These are phyloP conservation scores for Nezara viridula DNA, from an alignment of 2,888 invertebrate genomes.

Conservation along the genomic window DNA sequence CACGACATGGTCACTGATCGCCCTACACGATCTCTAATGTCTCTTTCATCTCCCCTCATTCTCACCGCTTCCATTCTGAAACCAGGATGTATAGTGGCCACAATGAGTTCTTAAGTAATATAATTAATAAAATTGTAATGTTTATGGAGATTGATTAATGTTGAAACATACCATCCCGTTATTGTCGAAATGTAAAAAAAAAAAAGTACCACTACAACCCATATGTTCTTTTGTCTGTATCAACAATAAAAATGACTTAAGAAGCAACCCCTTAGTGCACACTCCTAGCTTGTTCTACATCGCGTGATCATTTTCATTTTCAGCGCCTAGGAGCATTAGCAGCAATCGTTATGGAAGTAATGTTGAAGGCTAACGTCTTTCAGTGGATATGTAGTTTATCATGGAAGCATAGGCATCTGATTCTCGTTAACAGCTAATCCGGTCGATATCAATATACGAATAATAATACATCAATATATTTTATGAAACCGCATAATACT, in stretches of 20 bases:
- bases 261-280: background rate
- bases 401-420: background rate
- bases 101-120: no score
- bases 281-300: background rate
- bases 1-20: conserved; percentile 22
- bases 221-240: no score
- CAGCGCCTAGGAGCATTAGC: background rate
- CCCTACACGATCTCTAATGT: conserved; percentile 19
- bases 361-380: background rate
- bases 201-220: no score
- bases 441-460: background rate
- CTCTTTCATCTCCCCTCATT: background rate
- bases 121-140: no score
- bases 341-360: background rate
- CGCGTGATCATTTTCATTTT: background rate
- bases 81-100: background rate
- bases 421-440: background rate
- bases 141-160: no score
- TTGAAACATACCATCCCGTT: no score
- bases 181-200: no score
- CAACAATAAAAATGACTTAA: background rate
- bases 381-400: background rate
- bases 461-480: no score
- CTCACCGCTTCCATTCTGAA: background rate
- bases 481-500: no score